Base-by-base conservation (phyloP, 2,797 vertebrate genomes). In the Tolypeutes matacus region DNA sequence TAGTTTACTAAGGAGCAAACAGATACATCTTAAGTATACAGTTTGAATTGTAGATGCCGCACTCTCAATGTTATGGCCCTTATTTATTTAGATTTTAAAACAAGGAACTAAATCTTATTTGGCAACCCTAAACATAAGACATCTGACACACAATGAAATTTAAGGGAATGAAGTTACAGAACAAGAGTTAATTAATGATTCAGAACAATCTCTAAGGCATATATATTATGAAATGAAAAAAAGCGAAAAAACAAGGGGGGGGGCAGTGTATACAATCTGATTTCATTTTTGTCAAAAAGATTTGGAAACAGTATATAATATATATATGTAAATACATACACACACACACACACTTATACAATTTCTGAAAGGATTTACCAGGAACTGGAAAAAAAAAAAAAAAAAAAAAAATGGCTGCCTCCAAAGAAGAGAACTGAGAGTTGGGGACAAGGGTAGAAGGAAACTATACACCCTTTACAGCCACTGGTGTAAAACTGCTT, bases 1-100 rank as follows among this genome's bases (percentile, higher is more conserved):
- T 58, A 72, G 73, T 82, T 94, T 83, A 94, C 10, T 72, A 64
- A 65, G 39, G 8, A 94, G 51, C 42, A 60, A 81, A 84, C n/a
- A 12, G 20, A 56, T 56, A 23, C 17, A 58, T 31, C 53, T 77
- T 86, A 88, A 93, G 78, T 34, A 84, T 67, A 7, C 34, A 93
- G 42, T 91, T 67, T 67, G 39, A 78, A 70, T 46, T 27, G 27
- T 2, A 78, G 23, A 62, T 93, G 18, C n/a, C 12, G 34, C 39
- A 20, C n/a, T 90, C 81, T 65, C n/a, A 34, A 49, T 27, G n/a
- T 60, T 46, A 20, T 70, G 77, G n/a, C 23, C 46, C 69, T 64
- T 53, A 86, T 56, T 73, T 90, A 21, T 53, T 4, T n/a, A 73
- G 83, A 70, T 75, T 21, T 31, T 17, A 93, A 53, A 53, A 53